Evolutionary conservation across 2,113 vertebrate genomes (phyloP).

Genomic region (Gymnarchus niloticus): DNA sequence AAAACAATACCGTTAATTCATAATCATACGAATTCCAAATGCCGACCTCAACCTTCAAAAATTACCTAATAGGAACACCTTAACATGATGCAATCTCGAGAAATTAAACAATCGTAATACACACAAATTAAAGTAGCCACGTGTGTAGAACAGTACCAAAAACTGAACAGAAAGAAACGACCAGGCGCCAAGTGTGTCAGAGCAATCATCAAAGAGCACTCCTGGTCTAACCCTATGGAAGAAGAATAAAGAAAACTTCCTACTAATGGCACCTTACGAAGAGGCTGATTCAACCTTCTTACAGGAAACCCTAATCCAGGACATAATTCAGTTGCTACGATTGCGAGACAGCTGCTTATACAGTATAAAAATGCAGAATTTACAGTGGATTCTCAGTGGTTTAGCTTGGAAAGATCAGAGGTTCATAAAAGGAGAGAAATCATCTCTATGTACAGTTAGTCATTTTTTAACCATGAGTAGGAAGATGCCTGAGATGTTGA

Average conservation of each 20-base stretch:
- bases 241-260: neutral
- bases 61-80: neutral
- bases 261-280: neutral
- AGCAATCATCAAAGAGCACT: neutral
- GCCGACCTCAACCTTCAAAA: neutral
- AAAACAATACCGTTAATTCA: too few relatives aligned
- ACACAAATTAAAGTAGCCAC: neutral
- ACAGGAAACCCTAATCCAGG: neutral
- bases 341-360: too few relatives aligned
- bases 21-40: neutral
- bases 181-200: neutral
- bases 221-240: neutral
- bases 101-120: neutral
- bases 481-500: constrained; percentile 2
- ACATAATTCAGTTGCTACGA: neutral
- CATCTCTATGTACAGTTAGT: neutral
- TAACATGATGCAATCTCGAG: neutral
- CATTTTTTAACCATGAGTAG: neutral
- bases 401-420: neutral
- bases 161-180: neutral
- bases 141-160: neutral
- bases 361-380: neutral
- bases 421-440: neutral
- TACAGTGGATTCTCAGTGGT: neutral
- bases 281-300: neutral